Percentiles rank a stretch among this genome's conserved stretches.
phyloP scores from a whole-genome alignment of 2,888 invertebrate species.

The Athalia circularis region DNA sequence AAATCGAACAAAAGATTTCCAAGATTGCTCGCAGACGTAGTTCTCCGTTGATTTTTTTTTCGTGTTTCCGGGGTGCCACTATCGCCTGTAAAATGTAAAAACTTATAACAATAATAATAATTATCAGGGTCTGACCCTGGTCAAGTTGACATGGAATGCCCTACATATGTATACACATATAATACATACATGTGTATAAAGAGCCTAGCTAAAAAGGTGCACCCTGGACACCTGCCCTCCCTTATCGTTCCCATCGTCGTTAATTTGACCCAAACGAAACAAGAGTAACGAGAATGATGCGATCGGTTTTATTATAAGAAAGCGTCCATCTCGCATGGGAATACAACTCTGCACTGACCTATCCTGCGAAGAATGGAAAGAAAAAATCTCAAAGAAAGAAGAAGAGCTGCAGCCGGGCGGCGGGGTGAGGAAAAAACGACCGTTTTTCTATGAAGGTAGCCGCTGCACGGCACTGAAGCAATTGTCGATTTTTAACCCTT shows the following conservation, averaged over 20 bases:
- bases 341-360: conserved; percentile 22
- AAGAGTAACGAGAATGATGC: conserved; percentile 29
- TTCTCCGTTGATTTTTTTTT: no score
- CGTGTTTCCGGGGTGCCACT: no score
- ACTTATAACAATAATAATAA: no score
- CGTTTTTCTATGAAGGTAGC: neutral
- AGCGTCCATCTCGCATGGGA: conserved; percentile 36
- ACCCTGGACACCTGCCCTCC: conserved; percentile 64
- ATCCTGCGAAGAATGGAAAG: conserved; percentile 27
- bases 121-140: no score
- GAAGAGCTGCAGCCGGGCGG: neutral
- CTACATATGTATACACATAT: no score
- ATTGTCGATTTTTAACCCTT: conserved; percentile 43
- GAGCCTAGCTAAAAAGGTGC: conserved; percentile 18
- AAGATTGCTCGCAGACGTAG: no score
- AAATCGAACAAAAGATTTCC: no score
- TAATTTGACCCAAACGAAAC: conserved; percentile 53
- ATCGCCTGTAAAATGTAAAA: no score
- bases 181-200: no score
- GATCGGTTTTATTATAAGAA: neutral
- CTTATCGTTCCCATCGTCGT: conserved; percentile 63
- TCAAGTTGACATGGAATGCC: no score
- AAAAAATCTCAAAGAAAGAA: neutral
- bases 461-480: neutral
- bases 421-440: neutral